Conservation (phyloP, 2,797 vertebrate species). For the Staurois parvus region DNA sequence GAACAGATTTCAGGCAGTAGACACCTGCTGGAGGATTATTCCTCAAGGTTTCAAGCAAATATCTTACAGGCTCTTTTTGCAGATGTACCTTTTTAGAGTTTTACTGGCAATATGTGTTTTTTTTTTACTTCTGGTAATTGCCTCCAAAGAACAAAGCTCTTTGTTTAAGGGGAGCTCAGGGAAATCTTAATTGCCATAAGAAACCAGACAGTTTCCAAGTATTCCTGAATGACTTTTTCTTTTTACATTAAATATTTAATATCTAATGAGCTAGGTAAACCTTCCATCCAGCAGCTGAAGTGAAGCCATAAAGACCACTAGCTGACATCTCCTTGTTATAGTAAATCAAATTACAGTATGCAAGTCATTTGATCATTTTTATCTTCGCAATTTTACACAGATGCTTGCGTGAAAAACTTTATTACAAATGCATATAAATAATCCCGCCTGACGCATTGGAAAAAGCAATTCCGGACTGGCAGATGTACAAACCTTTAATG, state of each 20-base stretch:
- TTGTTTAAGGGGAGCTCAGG: conserved; percentile 82
- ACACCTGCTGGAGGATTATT: conserved; percentile 20
- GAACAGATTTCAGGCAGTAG: not conserved
- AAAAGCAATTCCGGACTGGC: conserved; percentile 34
- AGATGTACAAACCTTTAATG: conserved; percentile 42
- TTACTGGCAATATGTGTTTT: conserved; percentile 70
- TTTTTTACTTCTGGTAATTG: conserved; percentile 80
- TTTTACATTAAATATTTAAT: conserved; percentile 84
- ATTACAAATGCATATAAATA: conserved; percentile 30
- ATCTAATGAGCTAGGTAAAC: conserved; percentile 74
- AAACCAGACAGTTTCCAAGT: conserved; percentile 76
- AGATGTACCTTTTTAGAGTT: conserved; percentile 67
- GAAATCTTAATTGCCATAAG: conserved; percentile 80
- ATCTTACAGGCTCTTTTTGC: conserved; percentile 50
- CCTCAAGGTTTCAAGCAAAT: conserved; percentile 12
- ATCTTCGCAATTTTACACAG: not conserved
- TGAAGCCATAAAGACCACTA: conserved; percentile 67
- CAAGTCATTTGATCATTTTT: conserved; percentile 41
- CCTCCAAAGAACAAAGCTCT: conserved; percentile 82
- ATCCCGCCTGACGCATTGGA: conserved; percentile 28
- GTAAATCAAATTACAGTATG: conserved; percentile 66
- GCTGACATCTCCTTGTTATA: conserved; percentile 63
- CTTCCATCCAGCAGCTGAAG: conserved; percentile 68
- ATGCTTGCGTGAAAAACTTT: conserved; percentile 4
- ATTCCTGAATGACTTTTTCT: conserved; percentile 79